A percentile compares a stretch with the other conserved stretches of the same genome.
phyloP scores from a whole-genome alignment of 2,113 vertebrate genomes.

The Ahaetulla prasina region DNA sequence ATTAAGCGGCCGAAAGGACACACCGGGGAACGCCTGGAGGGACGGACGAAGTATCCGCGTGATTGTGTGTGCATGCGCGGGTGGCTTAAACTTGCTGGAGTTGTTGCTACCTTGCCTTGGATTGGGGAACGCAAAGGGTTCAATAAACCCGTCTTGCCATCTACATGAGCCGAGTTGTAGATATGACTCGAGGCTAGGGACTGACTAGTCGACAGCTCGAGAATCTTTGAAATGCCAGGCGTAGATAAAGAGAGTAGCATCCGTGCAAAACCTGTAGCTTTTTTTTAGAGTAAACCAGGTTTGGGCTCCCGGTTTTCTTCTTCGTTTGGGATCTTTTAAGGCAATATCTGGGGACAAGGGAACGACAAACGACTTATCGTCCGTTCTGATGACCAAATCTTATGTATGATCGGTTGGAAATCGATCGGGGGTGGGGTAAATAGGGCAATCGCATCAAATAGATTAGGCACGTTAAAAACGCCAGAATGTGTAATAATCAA shows the following conservation, averaged over 20 bases:
- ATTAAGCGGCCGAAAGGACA: background rate
- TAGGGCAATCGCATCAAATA: background rate
- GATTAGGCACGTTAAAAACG: background rate
- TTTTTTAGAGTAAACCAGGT: no score
- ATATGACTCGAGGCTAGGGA: background rate
- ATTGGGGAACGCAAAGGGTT: background rate
- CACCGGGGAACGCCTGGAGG: background rate
- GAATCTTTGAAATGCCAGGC: background rate
- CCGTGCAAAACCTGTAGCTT: background rate
- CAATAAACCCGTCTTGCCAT: no score
- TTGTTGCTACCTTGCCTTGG: background rate
- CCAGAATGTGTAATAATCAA: background rate
- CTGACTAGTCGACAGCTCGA: background rate
- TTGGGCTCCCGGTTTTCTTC: background rate
- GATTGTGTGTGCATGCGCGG: no score
- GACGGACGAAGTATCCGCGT: background rate
- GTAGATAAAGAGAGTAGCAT: background rate
- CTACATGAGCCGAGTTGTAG: background rate
- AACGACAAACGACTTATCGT: no score
- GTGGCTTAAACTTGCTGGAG: background rate
- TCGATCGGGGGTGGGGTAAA: rapidly evolving
- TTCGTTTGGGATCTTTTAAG: background rate
- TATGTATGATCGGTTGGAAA: background rate
- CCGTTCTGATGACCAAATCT: no score
- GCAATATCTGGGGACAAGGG: no score